Evolutionary conservation across 1,140 invertebrate genomes (phyloP), one percentile per base, ranked within the genome.

Genomic region (Augochlora pura): DNA sequence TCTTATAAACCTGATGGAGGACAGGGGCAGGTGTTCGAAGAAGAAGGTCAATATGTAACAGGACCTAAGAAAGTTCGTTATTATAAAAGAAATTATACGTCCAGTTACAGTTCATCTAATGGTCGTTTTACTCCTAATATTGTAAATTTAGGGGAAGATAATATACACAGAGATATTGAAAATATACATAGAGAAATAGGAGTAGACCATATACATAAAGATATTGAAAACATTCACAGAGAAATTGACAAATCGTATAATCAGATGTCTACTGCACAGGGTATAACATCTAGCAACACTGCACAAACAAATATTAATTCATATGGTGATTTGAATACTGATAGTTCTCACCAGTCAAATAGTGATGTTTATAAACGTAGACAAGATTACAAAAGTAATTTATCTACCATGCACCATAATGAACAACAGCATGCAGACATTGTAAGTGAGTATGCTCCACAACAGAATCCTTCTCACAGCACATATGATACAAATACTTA

Each of bases 21-120:
- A 10, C 75, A 27, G 16, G 89, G 88, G 7, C 82, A 54, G 1
- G 89, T 88, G 12, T 86, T 80, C 64, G 83, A 87, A 60, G 87
- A 89, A 74, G 77, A 88, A 52, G 89, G 89, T 46, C 88, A 89
- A 75, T 80, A 84, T 16, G 62, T 83, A 21, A 73, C 82, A n/a
- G 89, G 89, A 21, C 81, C 83, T 10, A 81, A 83, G 12, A 84
- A 83, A 21, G 68, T 88, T 14, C 84, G 77, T 39, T 90, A 90
- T 63, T 90, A 87, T 16, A 84, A 77, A n/a, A 88, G 83, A 70
- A 90, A 91, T 72, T 91, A 88, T 64, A 87, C 88, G 10, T 86
- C 88, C 14, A 88, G 74, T 70, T 90, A 89, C 59, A 82, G 73
- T 57, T 78, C 80, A 27, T 70, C 70, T n/a, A 65, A 72, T 27